Conservation (phyloP, 2,797 vertebrate genomes). For the Diglossa cyanea region DNA sequence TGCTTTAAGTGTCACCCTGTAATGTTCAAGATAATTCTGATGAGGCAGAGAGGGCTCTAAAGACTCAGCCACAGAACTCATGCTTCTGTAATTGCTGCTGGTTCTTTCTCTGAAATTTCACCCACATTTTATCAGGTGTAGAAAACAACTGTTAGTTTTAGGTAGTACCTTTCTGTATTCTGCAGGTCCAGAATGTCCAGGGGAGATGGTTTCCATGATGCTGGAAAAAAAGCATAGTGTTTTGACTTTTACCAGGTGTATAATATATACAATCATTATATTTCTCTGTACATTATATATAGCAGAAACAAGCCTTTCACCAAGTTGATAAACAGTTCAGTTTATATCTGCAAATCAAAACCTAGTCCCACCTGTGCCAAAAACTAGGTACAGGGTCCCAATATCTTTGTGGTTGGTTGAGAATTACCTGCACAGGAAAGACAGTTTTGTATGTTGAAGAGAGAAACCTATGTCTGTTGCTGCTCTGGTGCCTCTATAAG, state of each 20-base stretch:
- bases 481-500: background rate
- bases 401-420: too few species aligned
- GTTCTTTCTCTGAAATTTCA: background rate
- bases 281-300: background rate
- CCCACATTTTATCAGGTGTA: background rate
- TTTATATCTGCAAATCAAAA: slow-evolving; percentile 8
- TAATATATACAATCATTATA: background rate
- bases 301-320: background rate
- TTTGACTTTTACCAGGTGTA: background rate
- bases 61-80: background rate
- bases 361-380: background rate
- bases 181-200: background rate
- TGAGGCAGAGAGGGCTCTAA: background rate
- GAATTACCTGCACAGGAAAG: background rate
- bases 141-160: background rate
- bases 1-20: background rate
- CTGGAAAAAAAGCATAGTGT: background rate
- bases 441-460: background rate
- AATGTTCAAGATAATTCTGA: background rate
- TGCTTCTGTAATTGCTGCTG: background rate
- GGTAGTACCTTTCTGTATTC: background rate
- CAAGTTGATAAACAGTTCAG: background rate
- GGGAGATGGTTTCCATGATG: background rate
- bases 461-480: background rate
- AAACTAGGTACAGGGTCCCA: background rate